Base-by-base conservation (phyloP, 2,888 invertebrate genomes). In the Buathra laborator region DNA sequence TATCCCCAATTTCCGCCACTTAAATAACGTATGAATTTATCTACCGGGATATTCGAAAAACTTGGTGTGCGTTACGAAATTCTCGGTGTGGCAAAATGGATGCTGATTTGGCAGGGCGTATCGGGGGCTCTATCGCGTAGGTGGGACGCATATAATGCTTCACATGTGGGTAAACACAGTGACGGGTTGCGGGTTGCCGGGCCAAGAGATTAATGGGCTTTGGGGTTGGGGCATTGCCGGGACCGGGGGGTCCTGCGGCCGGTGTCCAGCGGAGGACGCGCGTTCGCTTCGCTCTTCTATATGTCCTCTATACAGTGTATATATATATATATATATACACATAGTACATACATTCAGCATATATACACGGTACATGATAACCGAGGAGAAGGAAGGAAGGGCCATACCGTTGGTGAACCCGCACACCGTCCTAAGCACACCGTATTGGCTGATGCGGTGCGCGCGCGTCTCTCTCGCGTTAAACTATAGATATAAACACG, bases 101-200 rank as follows among this genome's bases (percentile, higher is more conserved):
- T 82, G 68, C 70, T 48, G 74, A 80, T 82, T 82, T 81, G 67
- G 44, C 51, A 53, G 72, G 64, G 75, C 76, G 72, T 83, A 85
- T 86, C 86, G 84, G 86, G 86, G 37, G 37, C 37, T 24, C 87
- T 93, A 93, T 93, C 90, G 92, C 90, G 91, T 89, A 91, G 92
- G 93, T 92, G 93, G 62, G 93, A 93, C 82, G 72, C 81, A 70
- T 92, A 92, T 93, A 94, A 93, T 93, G 93, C 92, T 93, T 93
- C 92, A 92, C 92, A 92, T 93, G 93, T 93, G 93, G 93, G 93
- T 93, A 93, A 93, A 93, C 93, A 93, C 92, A 93, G 92, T 92
- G 93, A 93, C 93, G 93, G 93, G 92, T 93, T 93, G 93, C 90
- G 92, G 93, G 92, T 93, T 92, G 92, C 92, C 92, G 92, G 82